These are phyloP conservation scores for Plebejus anna DNA, from an alignment of 2,888 invertebrate genomes.

Conservation along the genomic window DNA sequence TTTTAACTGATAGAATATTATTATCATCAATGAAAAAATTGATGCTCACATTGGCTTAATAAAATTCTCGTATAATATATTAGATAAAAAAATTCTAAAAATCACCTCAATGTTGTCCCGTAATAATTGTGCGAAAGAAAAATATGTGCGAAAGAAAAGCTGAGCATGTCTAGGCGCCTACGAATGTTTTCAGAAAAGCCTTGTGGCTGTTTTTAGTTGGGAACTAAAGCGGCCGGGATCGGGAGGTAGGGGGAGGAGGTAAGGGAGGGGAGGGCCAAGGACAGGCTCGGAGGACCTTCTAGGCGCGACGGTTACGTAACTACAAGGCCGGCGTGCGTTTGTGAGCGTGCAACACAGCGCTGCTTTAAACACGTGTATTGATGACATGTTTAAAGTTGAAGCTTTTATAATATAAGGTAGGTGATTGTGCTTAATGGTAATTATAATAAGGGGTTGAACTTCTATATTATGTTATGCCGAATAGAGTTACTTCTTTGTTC, in stretches of 20 bases:
- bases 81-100: not conserved
- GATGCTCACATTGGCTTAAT: no score
- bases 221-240: conserved; percentile 27
- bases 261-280: conserved; percentile 40
- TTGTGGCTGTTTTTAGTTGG: conserved; percentile 25
- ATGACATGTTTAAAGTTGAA: not conserved
- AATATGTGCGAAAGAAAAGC: not conserved
- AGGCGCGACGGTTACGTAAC: conserved; percentile 66
- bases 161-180: conserved; percentile 13
- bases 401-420: not conserved
- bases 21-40: no score
- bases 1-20: not conserved
- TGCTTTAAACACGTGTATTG: conserved; percentile 22
- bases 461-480: not conserved
- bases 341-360: conserved; percentile 32
- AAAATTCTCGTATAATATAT: no score
- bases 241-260: conserved; percentile 26
- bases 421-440: not conserved
- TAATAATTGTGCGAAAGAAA: not conserved
- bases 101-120: not conserved
- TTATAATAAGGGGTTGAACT: no score
- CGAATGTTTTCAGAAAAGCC: conserved; percentile 22
- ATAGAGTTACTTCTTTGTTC: not conserved
- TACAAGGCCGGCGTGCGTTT: conserved; percentile 50
- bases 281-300: conserved; percentile 54